Conservation (phyloP, 2,113 vertebrate genomes). For the Centropus bengalensis region DNA sequence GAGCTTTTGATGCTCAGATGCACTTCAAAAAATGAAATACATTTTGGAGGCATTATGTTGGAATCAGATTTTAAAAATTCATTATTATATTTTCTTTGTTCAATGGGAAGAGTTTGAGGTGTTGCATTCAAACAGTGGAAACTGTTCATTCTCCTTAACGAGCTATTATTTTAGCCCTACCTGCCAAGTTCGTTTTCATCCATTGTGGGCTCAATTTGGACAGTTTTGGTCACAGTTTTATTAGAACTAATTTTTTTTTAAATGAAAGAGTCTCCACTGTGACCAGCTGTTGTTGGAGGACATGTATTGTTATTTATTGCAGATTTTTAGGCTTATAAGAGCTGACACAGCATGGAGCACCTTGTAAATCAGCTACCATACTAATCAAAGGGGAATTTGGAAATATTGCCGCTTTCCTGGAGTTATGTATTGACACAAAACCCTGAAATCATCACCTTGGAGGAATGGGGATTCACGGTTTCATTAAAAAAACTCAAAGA, state of each 20-base stretch:
- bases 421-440: not conserved
- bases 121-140: not conserved
- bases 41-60: not conserved
- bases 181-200: not conserved
- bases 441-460: not conserved
- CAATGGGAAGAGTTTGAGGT: not conserved
- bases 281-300: not conserved
- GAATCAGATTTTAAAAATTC: not conserved
- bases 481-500: not conserved
- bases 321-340: not conserved
- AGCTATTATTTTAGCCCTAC: not conserved
- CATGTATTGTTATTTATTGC: not conserved
- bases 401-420: not conserved
- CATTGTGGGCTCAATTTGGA: rapidly evolving
- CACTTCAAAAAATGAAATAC: not conserved
- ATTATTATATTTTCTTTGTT: not conserved
- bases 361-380: not conserved
- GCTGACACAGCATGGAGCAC: not conserved
- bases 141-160: not conserved
- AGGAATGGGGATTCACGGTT: not conserved
- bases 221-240: not conserved
- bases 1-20: not conserved
- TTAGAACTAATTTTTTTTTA: not conserved
- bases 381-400: not conserved
- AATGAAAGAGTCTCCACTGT: not conserved